A percentile compares a stretch with the other conserved stretches of the same genome.
Conservation (phyloP, 2,113 vertebrate species). For the Clarias macrocephalus region DNA sequence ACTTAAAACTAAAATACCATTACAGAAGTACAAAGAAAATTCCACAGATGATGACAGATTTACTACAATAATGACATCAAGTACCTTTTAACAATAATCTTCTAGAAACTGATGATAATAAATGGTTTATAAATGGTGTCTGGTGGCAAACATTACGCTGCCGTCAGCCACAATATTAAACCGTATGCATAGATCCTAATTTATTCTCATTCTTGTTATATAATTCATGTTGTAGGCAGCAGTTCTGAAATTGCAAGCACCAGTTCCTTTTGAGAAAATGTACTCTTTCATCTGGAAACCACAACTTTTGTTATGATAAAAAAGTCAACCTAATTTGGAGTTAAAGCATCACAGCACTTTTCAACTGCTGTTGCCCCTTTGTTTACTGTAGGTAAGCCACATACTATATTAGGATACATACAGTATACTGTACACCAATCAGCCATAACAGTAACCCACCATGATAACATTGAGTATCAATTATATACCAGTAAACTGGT, state of each 20-base stretch:
- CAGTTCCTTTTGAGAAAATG: neutral
- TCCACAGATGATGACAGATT: neutral
- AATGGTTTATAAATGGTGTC: neutral
- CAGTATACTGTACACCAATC: neutral
- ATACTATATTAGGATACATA: neutral
- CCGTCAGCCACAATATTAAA: neutral
- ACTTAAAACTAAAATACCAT: neutral
- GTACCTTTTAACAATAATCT: neutral
- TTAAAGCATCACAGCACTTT: neutral
- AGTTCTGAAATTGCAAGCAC: neutral
- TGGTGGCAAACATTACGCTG: neutral
- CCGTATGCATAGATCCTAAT: neutral
- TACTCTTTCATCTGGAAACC: neutral
- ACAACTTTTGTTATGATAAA: neutral
- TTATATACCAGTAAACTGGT: no score
- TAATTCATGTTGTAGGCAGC: neutral
- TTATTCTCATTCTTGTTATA: neutral
- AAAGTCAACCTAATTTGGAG: neutral
- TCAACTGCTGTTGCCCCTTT: neutral
- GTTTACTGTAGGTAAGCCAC: neutral
- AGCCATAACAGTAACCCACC: no score
- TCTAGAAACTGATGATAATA: neutral
- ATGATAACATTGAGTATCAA: no score
- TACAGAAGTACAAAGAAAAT: neutral
- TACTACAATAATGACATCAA: neutral